A percentile compares a stretch with the other conserved stretches of the same genome.
phyloP scores from a whole-genome alignment of 2,888 invertebrate genomes.

The Altica lythri region DNA sequence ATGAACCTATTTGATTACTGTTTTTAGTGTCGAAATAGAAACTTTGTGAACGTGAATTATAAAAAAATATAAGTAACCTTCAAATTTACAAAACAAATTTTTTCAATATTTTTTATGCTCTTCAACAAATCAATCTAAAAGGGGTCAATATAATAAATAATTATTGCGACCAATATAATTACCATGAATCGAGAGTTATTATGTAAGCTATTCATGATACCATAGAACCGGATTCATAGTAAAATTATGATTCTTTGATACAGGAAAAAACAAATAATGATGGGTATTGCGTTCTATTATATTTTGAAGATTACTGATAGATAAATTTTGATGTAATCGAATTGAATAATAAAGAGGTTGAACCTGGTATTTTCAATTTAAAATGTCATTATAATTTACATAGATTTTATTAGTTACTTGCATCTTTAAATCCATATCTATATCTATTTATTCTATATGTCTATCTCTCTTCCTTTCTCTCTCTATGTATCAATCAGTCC shows the following conservation, averaged over 20 bases:
- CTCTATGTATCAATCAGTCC: too few relatives aligned
- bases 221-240: slow-evolving; percentile 15
- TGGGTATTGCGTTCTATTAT: neutral
- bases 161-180: slow-evolving; percentile 15
- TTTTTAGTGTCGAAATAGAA: too few relatives aligned
- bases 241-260: slow-evolving; percentile 11
- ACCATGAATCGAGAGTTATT: slow-evolving; percentile 13
- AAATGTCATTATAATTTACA: too few relatives aligned
- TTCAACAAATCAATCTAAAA: slow-evolving; percentile 7
- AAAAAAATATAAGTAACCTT: neutral
- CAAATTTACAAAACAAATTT: neutral
- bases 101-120: neutral
- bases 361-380: too few relatives aligned
- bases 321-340: too few relatives aligned
- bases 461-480: too few relatives aligned
- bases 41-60: too few relatives aligned
- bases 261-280: slow-evolving; percentile 22
- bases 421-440: too few relatives aligned
- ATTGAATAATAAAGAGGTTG: too few relatives aligned
- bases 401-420: too few relatives aligned
- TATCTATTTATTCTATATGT: too few relatives aligned
- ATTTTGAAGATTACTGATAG: neutral
- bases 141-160: slow-evolving; percentile 20
- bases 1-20: too few relatives aligned
- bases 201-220: slow-evolving; percentile 12